phyloP scores from a whole-genome alignment of 2,888 invertebrate genomes.

The Eupithecia vulgata region DNA sequence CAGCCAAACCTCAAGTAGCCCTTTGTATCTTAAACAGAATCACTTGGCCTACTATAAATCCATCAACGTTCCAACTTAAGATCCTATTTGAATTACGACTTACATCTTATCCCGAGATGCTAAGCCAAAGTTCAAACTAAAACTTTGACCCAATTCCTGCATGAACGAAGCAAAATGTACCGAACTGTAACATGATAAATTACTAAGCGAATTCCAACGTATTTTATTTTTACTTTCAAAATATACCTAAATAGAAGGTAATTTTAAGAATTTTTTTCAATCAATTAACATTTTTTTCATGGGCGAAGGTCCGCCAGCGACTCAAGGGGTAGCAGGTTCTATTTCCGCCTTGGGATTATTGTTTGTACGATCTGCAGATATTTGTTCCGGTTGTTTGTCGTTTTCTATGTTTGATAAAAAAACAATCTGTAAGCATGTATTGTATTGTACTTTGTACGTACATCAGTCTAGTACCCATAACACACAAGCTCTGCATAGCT shows the following conservation, averaged over 20 bases:
- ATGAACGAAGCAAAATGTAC: neutral
- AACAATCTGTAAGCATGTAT: too few relatives aligned
- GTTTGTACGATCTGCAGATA: too few relatives aligned
- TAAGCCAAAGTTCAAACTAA: conserved; percentile 37
- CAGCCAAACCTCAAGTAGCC: conserved; percentile 15
- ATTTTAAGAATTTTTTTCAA: neutral
- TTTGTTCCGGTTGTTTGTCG: too few relatives aligned
- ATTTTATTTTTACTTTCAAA: neutral
- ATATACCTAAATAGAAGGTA: neutral
- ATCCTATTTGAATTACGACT: conserved; percentile 40
- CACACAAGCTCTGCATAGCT: too few relatives aligned
- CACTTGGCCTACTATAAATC: conserved; percentile 37
- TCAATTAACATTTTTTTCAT: too few relatives aligned
- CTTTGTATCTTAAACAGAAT: conserved; percentile 27
- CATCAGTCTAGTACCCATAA: too few relatives aligned
- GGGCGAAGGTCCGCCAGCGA: too few relatives aligned
- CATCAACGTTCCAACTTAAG: conserved; percentile 36
- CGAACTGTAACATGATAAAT: conserved; percentile 7
- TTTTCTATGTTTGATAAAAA: too few relatives aligned
- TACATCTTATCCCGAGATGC: conserved; percentile 34
- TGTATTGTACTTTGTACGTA: too few relatives aligned
- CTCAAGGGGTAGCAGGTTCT: too few relatives aligned
- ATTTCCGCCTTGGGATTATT: too few relatives aligned
- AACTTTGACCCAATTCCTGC: conserved; percentile 42
- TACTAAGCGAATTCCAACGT: neutral